A percentile compares a stretch with the other conserved stretches of the same genome.
phyloP scores from a whole-genome alignment of 2,797 vertebrate species.

The Coracias cyanogaster region DNA sequence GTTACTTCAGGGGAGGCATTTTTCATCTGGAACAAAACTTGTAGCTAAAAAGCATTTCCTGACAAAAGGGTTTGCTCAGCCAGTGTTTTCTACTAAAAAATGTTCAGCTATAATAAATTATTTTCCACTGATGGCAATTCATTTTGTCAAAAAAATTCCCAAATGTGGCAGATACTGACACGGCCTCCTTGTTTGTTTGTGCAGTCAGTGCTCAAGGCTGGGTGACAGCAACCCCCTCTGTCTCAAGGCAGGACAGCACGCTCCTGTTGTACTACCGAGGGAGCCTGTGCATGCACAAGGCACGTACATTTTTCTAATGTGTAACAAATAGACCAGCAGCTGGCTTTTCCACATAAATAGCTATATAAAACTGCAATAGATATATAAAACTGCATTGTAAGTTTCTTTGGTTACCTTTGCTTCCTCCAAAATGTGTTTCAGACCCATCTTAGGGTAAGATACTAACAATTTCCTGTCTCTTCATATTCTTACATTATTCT shows the following conservation, averaged over 20 bases:
- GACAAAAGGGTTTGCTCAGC: not conserved
- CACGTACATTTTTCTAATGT: not conserved
- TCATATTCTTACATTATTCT: not conserved
- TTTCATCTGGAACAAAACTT: not conserved
- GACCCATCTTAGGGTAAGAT: not conserved
- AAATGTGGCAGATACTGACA: not conserved
- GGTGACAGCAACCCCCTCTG: accelerated
- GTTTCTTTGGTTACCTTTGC: not conserved
- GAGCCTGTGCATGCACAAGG: not conserved
- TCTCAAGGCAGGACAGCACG: not conserved
- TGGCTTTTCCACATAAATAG: not conserved
- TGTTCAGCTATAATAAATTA: constrained; percentile 21
- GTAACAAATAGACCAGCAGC: not conserved
- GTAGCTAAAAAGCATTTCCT: not conserved
- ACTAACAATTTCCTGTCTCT: not conserved
- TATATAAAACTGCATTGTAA: not conserved
- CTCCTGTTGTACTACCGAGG: not conserved
- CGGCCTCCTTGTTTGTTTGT: not conserved
- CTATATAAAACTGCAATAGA: not conserved
- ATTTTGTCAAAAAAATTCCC: not conserved
- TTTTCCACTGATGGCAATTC: not conserved
- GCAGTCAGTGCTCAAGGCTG: not conserved
- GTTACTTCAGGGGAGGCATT: not conserved
- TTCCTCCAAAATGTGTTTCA: not conserved
- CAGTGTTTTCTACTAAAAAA: not conserved